Base-by-base conservation (phyloP, 2,888 invertebrate species). In the Gonocerus acuteangulatus region DNA sequence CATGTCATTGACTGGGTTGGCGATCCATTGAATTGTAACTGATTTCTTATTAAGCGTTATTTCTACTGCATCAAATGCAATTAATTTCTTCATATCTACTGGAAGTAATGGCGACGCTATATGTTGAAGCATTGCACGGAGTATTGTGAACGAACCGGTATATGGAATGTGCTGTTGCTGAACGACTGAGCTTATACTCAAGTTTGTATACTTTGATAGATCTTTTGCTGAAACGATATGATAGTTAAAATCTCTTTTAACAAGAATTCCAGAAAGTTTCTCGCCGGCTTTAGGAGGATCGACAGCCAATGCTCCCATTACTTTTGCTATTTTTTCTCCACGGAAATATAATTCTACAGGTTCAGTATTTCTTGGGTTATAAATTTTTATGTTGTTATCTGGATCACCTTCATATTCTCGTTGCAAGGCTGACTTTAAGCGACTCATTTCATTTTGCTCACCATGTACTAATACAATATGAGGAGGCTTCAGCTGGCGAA, bases 311-410 rank as follows among this genome's bases (percentile, higher is more conserved):
- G 83, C 81, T 0, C 99, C 99, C 85, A 99, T 95, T 4, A 91
- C 95, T 80, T 99, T 99, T 2, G 97, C 97, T 2, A 94, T 95
- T 77, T 96, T 97, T 74, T 99, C 97, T 21, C 97, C 99, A 44
- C 95, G 79, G 77, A 99, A 99, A 71, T 93, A 88, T 60, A 99
- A 81, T 69, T 91, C 85, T 0, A 99, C 91, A 0, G 86, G 85
- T 65, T 94, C 92, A 2, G 96, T 96, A 75, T 99, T 99, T 23
- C 91, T 79, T 1, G 99, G 99, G 77, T 95, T 99, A 76, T 97
- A 91, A 34, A 99, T 84, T 70, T 87, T 83, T 71, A 95, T 87
- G n/a, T 83, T 82, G 1, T 89, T 84, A 63, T 78, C 82, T 1
- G 85, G 82, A 72, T 90, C 89, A 70, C 87, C 89, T 74, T 94